These are phyloP conservation scores for Forpus xanthops DNA, from an alignment of 2,797 vertebrate genomes.

Conservation along the genomic window DNA sequence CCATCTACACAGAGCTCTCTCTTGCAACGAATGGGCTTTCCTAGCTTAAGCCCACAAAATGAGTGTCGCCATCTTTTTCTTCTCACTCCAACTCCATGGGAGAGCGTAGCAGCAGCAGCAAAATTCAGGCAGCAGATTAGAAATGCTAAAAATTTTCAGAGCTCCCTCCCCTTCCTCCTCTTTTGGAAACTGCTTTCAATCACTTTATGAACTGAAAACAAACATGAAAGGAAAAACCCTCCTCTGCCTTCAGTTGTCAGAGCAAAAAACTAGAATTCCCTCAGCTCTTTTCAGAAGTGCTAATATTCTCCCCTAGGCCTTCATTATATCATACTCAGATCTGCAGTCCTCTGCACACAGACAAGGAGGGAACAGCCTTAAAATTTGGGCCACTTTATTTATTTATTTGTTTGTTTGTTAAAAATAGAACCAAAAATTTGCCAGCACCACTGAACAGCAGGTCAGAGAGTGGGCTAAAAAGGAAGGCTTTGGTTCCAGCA, in stretches of 20 bases:
- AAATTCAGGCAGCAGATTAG: conserved; percentile 50
- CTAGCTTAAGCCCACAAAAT: background rate
- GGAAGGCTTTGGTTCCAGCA: background rate
- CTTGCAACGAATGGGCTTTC: background rate
- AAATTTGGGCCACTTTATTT: background rate
- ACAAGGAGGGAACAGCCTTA: conserved; percentile 22
- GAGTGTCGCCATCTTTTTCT: background rate
- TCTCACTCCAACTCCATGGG: background rate
- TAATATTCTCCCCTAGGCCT: conserved; percentile 70
- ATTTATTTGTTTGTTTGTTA: background rate
- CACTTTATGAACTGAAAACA: conserved; percentile 67
- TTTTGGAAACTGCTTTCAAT: conserved; percentile 62
- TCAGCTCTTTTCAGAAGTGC: conserved; percentile 70
- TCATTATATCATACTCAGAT: conserved; percentile 62
- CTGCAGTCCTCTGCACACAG: conserved; percentile 46
- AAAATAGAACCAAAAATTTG: background rate
- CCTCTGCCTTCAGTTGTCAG: conserved; percentile 70
- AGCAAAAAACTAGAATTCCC: conserved; percentile 68
- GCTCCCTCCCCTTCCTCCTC: background rate
- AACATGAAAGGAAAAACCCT: conserved; percentile 70
- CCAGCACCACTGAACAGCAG: background rate
- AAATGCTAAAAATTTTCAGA: conserved; percentile 29
- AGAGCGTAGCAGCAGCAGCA: background rate
- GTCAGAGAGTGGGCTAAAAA: background rate
- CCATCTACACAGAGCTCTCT: rapidly evolving